Base-by-base conservation (phyloP, 2,888 invertebrate species). In the Nephrotoma flavescens region DNA sequence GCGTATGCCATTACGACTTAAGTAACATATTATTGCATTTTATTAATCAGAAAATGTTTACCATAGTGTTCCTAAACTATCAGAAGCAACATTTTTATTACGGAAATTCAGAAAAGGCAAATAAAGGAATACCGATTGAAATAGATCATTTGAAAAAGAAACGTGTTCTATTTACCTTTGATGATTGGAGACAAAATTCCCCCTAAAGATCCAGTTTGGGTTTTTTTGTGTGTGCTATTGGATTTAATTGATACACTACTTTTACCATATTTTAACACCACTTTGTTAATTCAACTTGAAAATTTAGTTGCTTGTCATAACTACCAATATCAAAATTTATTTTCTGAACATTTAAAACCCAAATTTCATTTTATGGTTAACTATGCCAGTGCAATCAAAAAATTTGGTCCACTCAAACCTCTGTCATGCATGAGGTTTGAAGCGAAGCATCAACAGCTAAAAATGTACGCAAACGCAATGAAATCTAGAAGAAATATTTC, bases 121-220 rank as follows among this genome's bases (percentile, higher is more conserved):
- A 83, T 71, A 71, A 71, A 71, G 71, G 71, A 71, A 7, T 71
- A 4, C n/a, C 71, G 1, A 86, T 87, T 83, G 41, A 57, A 86
- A 85, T 86, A 42, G 52, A 42, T 19, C 87, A 87, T 57, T 85
- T 87, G 41, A 86, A 86, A 86, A 86, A 85, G 19, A 87, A 87
- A 57, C 85, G 84, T 84, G 41, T 42, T 57, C 11, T 57, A 87
- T 85, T 86, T 87, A 19, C 86, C 86, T 7, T 57, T 86, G 84
- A 86, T 87, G 86, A 85, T 86, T 42, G 86, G 87, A 7, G 47
- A 47, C n/a, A 47, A 47, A 47, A n/a, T 11, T 11, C 47, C 47
- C 47, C 47, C 47, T n/a, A 47, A 86, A 57, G 57, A 87, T 52
- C 52, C 86, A 71, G 87, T 87, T 52, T 87, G 86, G 87, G 57